Conservation (phyloP, 2,888 invertebrate species). For the Cartodere bifasciata region DNA sequence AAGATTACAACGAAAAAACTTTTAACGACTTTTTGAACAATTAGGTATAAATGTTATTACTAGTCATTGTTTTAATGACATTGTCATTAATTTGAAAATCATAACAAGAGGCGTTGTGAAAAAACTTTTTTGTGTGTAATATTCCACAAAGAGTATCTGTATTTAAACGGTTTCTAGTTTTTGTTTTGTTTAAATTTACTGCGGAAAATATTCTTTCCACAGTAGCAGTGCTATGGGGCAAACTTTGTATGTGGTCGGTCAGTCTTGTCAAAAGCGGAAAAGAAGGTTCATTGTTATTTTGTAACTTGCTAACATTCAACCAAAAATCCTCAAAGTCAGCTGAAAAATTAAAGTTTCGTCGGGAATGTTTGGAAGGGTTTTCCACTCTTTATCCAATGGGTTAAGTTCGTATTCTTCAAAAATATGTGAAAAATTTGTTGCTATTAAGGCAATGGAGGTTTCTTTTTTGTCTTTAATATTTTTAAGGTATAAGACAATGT, state of each 20-base stretch:
- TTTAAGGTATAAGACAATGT: no score
- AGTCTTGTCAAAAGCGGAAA: no score
- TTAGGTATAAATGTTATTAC: no score
- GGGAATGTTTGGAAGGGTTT: background rate
- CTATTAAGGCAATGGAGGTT: conserved; percentile 1
- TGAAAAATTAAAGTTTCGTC: background rate
- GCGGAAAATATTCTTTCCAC: background rate
- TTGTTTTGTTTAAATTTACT: background rate
- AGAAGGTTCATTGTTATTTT: no score
- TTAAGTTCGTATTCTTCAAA: background rate
- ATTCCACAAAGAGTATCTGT: background rate
- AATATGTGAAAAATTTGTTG: conserved; percentile 1
- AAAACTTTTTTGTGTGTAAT: conserved; percentile 2
- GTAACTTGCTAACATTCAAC: no score
- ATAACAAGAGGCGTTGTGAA: background rate
- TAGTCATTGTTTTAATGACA: no score
- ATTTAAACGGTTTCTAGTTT: conserved; percentile 1
- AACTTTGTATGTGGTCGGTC: background rate
- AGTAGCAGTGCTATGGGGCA: background rate
- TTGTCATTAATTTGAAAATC: no score
- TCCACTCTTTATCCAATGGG: conserved; percentile 2
- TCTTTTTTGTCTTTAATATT: no score
- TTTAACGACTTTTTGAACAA: no score
- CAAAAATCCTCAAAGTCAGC: conserved; percentile 1
- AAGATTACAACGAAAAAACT: no score